These are phyloP conservation scores for Colossoma macropomum DNA, from an alignment of 2,113 vertebrate species.

Conservation along the genomic window DNA sequence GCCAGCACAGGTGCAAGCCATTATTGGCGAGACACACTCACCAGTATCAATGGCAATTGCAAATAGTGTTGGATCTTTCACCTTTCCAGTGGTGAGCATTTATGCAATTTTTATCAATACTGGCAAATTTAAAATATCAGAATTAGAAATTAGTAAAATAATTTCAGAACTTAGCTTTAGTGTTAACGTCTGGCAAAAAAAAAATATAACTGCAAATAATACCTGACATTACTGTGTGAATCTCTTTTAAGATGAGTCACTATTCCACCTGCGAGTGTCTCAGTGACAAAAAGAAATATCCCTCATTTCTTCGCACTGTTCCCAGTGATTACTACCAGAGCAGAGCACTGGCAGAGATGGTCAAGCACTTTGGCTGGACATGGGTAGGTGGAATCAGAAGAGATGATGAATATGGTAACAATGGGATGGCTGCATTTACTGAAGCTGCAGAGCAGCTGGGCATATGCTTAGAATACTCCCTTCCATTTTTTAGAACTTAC, in stretches of 20 bases:
- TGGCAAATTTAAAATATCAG: no score
- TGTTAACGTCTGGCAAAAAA: no score
- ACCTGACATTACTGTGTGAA: no score
- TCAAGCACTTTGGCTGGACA: slow-evolving; percentile 39
- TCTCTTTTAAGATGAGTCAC: no score
- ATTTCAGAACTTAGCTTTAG: no score
- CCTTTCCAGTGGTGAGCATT: slow-evolving; percentile 49
- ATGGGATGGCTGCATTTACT: slow-evolving; percentile 42
- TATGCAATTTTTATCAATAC: background rate
- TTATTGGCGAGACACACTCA: slow-evolving; percentile 57
- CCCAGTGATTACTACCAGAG: slow-evolving; percentile 38
- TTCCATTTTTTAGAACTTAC: no score
- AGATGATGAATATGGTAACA: slow-evolving; percentile 48
- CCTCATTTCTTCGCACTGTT: no score
- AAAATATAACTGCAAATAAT: no score
- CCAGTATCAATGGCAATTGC: slow-evolving; percentile 50
- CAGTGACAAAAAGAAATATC: slow-evolving; percentile 3
- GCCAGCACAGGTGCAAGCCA: slow-evolving; percentile 55
- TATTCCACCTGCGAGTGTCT: no score
- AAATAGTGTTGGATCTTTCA: slow-evolving; percentile 46
- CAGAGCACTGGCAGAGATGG: slow-evolving; percentile 35
- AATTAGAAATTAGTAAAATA: no score
- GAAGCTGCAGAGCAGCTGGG: slow-evolving; percentile 23
- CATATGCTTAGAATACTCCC: no score
- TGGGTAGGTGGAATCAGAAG: slow-evolving; percentile 48